Conservation (phyloP, 1,140 invertebrate genomes). For the Drosophila sp. region DNA sequence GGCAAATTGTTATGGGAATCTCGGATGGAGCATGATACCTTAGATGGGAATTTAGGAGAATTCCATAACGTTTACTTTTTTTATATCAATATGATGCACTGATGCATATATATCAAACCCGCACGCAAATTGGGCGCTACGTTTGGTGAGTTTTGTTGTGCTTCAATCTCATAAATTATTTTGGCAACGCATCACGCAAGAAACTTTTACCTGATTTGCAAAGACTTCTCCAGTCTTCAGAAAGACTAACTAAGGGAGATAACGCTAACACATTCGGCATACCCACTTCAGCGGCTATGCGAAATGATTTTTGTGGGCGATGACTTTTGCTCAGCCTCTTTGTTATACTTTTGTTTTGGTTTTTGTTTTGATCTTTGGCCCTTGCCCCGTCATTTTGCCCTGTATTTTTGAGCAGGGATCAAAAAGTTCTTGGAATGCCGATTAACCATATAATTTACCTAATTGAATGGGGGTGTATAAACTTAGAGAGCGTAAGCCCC, state of each 20-base stretch:
- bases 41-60: slow-evolving; percentile 37
- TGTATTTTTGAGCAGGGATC: slow-evolving; percentile 69
- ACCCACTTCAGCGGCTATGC: slow-evolving; percentile 63
- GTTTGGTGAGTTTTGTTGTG: slow-evolving; percentile 63
- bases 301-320: slow-evolving; percentile 80
- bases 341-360: slow-evolving; percentile 56
- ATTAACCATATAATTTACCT: slow-evolving; percentile 81
- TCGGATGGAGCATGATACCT: slow-evolving; percentile 6
- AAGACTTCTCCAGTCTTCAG: slow-evolving; percentile 32
- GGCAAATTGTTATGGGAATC: slow-evolving; percentile 25
- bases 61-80: slow-evolving; percentile 19
- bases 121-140: slow-evolving; percentile 82
- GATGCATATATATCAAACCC: slow-evolving; percentile 46
- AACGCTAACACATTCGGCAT: slow-evolving; percentile 70
- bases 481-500: slow-evolving; percentile 54
- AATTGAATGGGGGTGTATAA: slow-evolving; percentile 83
- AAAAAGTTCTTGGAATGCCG: slow-evolving; percentile 72
- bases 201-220: slow-evolving; percentile 75
- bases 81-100: slow-evolving; percentile 29
- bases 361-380: slow-evolving; percentile 76
- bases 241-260: slow-evolving; percentile 55
- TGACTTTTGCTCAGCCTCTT: slow-evolving; percentile 74
- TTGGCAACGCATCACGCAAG: slow-evolving; percentile 83
- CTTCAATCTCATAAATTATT: slow-evolving; percentile 83
- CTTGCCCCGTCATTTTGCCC: slow-evolving; percentile 72